Conservation (phyloP, 2,888 invertebrate species). For the Drosophila melanocephala region DNA sequence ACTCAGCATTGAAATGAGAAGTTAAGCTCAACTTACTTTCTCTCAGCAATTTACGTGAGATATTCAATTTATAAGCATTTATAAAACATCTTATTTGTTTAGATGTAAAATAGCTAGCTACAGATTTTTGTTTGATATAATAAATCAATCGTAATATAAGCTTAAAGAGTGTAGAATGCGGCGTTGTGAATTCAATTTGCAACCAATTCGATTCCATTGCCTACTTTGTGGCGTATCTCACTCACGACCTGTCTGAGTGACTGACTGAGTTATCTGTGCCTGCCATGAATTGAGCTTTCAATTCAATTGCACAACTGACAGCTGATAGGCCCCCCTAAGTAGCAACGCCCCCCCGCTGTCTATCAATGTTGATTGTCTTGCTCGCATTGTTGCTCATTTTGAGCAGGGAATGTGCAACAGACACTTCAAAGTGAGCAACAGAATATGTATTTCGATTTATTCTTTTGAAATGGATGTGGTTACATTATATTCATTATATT, state of each 20-base stretch:
- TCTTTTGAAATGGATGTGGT: not conserved
- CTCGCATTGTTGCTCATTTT: slow-evolving; percentile 25
- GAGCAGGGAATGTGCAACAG: slow-evolving; percentile 19
- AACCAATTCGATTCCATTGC: slow-evolving; percentile 43
- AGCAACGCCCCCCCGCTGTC: not conserved
- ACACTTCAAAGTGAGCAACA: slow-evolving; percentile 12
- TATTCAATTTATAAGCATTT: not conserved
- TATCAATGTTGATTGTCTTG: not conserved
- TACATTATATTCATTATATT: slow-evolving; percentile 6
- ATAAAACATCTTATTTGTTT: not conserved
- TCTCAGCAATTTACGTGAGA: not conserved
- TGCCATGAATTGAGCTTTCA: slow-evolving; percentile 22
- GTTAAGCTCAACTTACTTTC: not conserved
- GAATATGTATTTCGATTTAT: slow-evolving; percentile 13
- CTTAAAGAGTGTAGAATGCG: not conserved
- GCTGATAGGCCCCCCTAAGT: slow-evolving; percentile 16
- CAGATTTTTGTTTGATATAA: not conserved
- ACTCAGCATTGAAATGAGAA: not conserved
- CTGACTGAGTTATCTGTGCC: slow-evolving; percentile 15
- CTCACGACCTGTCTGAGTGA: not conserved
- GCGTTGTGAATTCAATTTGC: slow-evolving; percentile 25
- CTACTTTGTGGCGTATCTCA: slow-evolving; percentile 38
- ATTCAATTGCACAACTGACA: slow-evolving; percentile 41
- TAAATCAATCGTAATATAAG: not conserved
- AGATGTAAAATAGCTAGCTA: not conserved